Conservation (phyloP, 2,113 vertebrate genomes). For the Chloropsis cyanopogon region DNA sequence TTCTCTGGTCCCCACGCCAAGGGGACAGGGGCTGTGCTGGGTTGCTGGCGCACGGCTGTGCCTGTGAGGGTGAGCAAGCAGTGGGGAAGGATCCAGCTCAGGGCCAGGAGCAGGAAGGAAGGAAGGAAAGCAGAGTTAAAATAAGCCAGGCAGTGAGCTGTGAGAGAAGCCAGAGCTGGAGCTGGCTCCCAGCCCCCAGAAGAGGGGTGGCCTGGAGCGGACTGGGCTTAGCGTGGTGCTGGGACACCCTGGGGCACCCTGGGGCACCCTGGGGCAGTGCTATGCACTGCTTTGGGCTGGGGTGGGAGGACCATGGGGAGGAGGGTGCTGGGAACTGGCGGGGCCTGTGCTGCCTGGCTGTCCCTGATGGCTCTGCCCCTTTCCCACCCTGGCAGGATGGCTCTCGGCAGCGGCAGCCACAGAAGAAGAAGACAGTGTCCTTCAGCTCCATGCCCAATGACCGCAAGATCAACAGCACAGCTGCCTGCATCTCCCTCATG, state of each 20-base stretch:
- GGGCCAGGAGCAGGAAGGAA: slow-evolving; percentile 55
- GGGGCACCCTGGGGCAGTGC: neutral
- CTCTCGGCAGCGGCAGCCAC: slow-evolving; percentile 76
- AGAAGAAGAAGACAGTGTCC: slow-evolving; percentile 89
- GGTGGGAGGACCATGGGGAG: accelerated
- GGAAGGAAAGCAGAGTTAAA: slow-evolving; percentile 64
- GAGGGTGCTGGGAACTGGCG: neutral
- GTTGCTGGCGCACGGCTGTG: neutral
- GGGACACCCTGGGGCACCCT: neutral
- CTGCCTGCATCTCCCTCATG: slow-evolving; percentile 92
- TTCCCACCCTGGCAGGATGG: slow-evolving; percentile 76
- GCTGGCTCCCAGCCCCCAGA: neutral
- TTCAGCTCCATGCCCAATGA: slow-evolving; percentile 92
- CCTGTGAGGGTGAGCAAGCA: neutral
- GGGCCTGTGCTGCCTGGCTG: accelerated
- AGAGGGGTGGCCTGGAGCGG: accelerated
- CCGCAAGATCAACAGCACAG: slow-evolving; percentile 90
- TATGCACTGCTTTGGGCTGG: accelerated
- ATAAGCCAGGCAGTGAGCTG: neutral
- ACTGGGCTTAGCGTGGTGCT: accelerated
- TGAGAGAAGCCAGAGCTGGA: slow-evolving; percentile 16
- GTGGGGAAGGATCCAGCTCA: slow-evolving; percentile 1
- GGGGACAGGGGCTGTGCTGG: neutral
- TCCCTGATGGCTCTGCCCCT: neutral
- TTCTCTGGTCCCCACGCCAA: neutral